Conservation (phyloP, 2,888 invertebrate genomes). For the Neoascia interrupta region DNA sequence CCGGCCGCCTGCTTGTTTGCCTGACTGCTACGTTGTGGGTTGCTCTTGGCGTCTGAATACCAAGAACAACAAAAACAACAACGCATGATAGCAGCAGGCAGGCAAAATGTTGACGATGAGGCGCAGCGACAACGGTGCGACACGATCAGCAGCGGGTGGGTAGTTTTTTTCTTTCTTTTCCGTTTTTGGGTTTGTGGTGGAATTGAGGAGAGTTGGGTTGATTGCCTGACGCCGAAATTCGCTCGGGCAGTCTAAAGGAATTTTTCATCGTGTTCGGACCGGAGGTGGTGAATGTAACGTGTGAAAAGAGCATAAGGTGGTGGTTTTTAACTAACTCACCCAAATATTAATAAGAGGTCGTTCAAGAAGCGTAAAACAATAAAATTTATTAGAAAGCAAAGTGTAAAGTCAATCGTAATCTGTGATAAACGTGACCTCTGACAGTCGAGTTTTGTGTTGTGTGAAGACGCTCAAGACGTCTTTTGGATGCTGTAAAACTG, state of each 20-base stretch:
- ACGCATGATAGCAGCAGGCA: conserved; percentile 9
- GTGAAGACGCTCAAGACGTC: background rate
- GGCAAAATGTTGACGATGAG: conserved; percentile 53
- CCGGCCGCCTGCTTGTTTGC: conserved; percentile 60
- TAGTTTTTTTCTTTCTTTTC: conserved; percentile 42
- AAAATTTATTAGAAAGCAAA: no score
- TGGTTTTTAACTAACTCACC: background rate
- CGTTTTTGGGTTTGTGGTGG: conserved; percentile 54
- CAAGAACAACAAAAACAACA: conserved; percentile 24
- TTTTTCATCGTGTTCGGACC: conserved; percentile 58
- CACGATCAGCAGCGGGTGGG: conserved; percentile 70
- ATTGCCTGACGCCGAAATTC: conserved; percentile 65
- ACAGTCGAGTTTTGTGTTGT: background rate
- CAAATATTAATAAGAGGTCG: background rate
- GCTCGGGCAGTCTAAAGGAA: conserved; percentile 63
- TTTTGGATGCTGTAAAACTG: conserved; percentile 13
- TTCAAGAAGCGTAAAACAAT: background rate
- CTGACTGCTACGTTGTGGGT: conserved; percentile 57
- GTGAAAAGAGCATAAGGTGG: conserved; percentile 14
- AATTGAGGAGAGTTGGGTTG: conserved; percentile 63
- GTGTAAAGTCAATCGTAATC: background rate
- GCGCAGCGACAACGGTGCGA: conserved; percentile 68
- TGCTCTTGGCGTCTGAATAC: conserved; percentile 52
- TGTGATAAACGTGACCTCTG: conserved; percentile 27
- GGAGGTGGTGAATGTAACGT: background rate